These are phyloP conservation scores for Alloplasta piceator DNA, from an alignment of 2,888 invertebrate species.

Conservation along the genomic window DNA sequence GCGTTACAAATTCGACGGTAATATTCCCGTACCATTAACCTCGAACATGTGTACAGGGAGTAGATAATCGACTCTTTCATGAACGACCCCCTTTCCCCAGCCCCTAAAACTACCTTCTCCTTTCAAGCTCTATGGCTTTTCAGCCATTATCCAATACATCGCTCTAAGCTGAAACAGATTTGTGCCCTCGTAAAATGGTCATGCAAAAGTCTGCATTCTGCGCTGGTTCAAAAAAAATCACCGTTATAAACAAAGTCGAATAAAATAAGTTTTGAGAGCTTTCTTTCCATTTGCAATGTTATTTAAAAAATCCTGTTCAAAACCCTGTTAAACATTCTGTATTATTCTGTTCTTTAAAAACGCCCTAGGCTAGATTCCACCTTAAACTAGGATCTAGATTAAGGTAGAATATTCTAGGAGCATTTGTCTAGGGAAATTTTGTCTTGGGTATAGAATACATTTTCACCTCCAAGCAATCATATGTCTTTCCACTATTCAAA, in stretches of 20 bases:
- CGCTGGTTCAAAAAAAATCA: slow-evolving; percentile 8
- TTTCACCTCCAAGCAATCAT: too few relatives aligned
- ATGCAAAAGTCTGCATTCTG: slow-evolving; percentile 5
- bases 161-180: slow-evolving; percentile 48
- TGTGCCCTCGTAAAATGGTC: slow-evolving; percentile 25
- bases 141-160: not conserved
- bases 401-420: too few relatives aligned
- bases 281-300: not conserved
- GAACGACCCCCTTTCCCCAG: not conserved
- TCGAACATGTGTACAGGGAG: slow-evolving; percentile 71
- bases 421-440: too few relatives aligned
- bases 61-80: slow-evolving; percentile 61
- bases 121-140: slow-evolving; percentile 21
- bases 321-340: too few relatives aligned
- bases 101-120: slow-evolving; percentile 45
- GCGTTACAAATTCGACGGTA: slow-evolving; percentile 70
- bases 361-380: too few relatives aligned
- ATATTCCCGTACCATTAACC: slow-evolving; percentile 79
- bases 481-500: too few relatives aligned
- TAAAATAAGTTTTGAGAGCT: not conserved
- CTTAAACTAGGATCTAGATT: too few relatives aligned
- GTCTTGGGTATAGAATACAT: too few relatives aligned
- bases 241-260: slow-evolving; percentile 2
- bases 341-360: too few relatives aligned
- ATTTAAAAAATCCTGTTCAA: too few relatives aligned